Evolutionary conservation across 2,797 vertebrate species (phyloP).

Genomic region (Sebastes iracundus): DNA sequence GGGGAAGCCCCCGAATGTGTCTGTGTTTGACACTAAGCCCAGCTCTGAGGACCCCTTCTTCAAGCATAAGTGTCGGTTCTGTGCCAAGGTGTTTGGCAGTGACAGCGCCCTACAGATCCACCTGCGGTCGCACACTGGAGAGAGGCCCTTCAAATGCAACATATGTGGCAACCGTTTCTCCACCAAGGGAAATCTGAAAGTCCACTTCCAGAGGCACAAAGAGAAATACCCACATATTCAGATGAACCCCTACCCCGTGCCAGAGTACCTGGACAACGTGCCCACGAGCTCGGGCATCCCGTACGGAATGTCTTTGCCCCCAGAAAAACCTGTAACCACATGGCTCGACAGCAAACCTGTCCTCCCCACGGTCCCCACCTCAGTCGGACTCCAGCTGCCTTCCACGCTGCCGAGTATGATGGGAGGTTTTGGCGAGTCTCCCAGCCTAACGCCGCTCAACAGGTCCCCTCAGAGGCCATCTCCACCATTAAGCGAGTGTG

Average conservation of each 20-base stretch:
- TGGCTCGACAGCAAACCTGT: conserved; percentile 99
- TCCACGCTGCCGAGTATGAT: conserved; percentile 89
- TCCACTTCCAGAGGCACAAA: conserved; percentile 99
- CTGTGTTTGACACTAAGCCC: conserved; percentile 97
- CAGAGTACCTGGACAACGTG: conserved; percentile 99
- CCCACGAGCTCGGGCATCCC: conserved; percentile 99
- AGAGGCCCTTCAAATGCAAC: conserved; percentile 99
- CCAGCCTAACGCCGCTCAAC: conserved; percentile 91
- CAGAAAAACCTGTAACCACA: conserved; percentile 97
- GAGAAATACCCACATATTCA: conserved; percentile 99
- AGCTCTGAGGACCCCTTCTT: conserved; percentile 98
- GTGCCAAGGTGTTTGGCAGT: conserved; percentile 99
- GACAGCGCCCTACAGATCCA: conserved; percentile 99
- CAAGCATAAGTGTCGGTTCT: conserved; percentile 99
- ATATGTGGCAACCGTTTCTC: conserved; percentile 99
- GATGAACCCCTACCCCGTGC: conserved; percentile 99
- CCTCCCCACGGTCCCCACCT: conserved; percentile 90
- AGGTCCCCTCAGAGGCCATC: conserved; percentile 96
- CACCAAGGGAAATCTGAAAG: conserved; percentile 99
- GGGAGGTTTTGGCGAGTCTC: conserved; percentile 90
- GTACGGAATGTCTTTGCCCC: conserved; percentile 98
- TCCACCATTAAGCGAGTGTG: conserved; percentile 95
- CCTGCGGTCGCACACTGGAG: conserved; percentile 97
- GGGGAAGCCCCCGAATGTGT: conserved; percentile 98
- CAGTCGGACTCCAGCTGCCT: conserved; percentile 93